A percentile compares a stretch with the other conserved stretches of the same genome.
Conservation (phyloP, 2,888 invertebrate genomes). For the Drosophila birchii region DNA sequence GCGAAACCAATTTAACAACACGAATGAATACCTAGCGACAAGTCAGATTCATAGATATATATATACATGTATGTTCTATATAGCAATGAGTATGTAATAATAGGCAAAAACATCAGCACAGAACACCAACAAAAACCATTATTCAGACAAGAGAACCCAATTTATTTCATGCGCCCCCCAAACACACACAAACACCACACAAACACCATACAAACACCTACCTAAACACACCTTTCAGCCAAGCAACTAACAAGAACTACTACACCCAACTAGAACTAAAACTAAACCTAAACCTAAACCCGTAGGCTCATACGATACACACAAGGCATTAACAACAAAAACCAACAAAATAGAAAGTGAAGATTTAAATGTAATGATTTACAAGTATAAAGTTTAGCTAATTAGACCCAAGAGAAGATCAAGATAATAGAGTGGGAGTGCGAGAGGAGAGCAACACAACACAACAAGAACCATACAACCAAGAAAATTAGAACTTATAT, state of each 20-base stretch:
- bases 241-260: slow-evolving; percentile 41
- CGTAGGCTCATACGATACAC: slow-evolving; percentile 48
- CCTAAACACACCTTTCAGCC: slow-evolving; percentile 36
- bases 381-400: slow-evolving; percentile 76
- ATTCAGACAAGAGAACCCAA: slow-evolving; percentile 51
- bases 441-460: slow-evolving; percentile 51
- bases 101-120: slow-evolving; percentile 63
- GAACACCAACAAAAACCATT: slow-evolving; percentile 52
- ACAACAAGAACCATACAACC: slow-evolving; percentile 3
- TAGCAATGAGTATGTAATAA: slow-evolving; percentile 68
- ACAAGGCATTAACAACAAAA: slow-evolving; percentile 62
- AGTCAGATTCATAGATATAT: slow-evolving; percentile 48
- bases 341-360: slow-evolving; percentile 62
- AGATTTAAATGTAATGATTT: slow-evolving; percentile 66
- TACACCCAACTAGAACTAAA: slow-evolving; percentile 15
- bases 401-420: slow-evolving; percentile 66
- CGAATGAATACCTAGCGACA: slow-evolving; percentile 43
- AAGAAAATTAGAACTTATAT: slow-evolving; percentile 65
- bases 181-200: slow-evolving; percentile 11
- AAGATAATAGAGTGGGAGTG: slow-evolving; percentile 44
- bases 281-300: slow-evolving; percentile 26
- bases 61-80: slow-evolving; percentile 66
- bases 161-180: slow-evolving; percentile 56
- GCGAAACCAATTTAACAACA: slow-evolving; percentile 50
- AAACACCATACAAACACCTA: slow-evolving; percentile 9